A percentile compares a stretch with the other conserved stretches of the same genome.
phyloP scores from a whole-genome alignment of 2,797 vertebrate genomes.

The Centropyge bicolor region DNA sequence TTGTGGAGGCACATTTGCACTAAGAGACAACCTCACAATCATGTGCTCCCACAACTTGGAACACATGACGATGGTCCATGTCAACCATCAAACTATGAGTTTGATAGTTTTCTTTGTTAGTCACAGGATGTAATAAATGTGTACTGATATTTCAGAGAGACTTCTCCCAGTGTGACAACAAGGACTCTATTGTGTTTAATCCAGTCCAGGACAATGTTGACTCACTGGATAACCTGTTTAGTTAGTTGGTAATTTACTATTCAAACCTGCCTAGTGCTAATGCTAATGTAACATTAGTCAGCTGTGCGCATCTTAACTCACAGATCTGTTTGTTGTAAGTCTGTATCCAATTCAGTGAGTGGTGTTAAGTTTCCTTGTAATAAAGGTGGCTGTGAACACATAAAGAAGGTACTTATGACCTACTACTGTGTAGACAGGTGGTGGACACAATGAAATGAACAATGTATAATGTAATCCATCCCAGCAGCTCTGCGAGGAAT shows the following conservation, averaged over 20 bases:
- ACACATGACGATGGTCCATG: background rate
- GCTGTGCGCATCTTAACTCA: background rate
- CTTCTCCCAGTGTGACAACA: background rate
- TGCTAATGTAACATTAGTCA: background rate
- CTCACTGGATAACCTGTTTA: background rate
- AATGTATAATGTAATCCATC: background rate
- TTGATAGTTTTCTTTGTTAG: background rate
- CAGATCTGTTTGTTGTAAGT: background rate
- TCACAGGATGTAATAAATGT: background rate
- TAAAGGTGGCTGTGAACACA: background rate
- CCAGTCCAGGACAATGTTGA: background rate
- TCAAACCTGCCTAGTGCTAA: background rate
- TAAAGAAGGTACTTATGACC: background rate
- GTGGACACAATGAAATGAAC: background rate
- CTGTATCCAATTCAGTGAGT: background rate
- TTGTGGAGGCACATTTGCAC: background rate
- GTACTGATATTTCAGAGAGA: background rate
- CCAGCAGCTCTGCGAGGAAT: conserved; percentile 10
- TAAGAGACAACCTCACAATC: background rate
- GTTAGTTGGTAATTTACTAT: background rate
- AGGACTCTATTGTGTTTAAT: background rate
- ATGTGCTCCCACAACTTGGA: background rate
- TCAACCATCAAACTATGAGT: background rate
- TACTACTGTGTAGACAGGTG: conserved; percentile 4
- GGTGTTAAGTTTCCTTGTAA: background rate